Evolutionary conservation across 2,888 invertebrate genomes (phyloP), one percentile per base, ranked within the genome.

Genomic region (Caenorhabditis virilis): DNA sequence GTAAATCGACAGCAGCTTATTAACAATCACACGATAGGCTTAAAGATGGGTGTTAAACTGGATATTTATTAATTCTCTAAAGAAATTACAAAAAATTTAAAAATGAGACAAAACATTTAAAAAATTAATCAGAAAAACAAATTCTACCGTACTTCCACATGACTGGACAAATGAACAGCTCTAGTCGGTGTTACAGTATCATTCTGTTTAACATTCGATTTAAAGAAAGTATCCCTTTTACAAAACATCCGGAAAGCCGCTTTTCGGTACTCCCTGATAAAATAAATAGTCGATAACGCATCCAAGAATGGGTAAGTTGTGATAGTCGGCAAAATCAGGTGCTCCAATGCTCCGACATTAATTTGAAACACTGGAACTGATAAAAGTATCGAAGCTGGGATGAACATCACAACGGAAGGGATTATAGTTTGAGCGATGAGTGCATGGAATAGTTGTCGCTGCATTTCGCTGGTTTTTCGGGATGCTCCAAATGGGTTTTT

Each of bases 301-400:
- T 64, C 64, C 1, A 64, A 23, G 7, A 58, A 49, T 3, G 64
- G 64, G 18, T 64, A 58, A n/a, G 35, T 9, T 2, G 20, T 26
- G 2, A 48, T 3, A 6, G 20, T 15, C 5, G 15, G 11, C 11
- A 23, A 20, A 7, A 48, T 15, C 4, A 48, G 2, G n/a, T 15
- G 6, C 15, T 20, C 35, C 2, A 48, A 5, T 1, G 15, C 6
- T 15, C 5, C 4, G 3, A 48, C 5, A 22, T 30, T 48, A n/a
- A n/a, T 22, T 15, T 16, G n/a, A n/a, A 48, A 48, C 11, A 35
- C 6, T 33, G 48, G 35, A 7, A 18, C 22, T 4, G 35, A 20
- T 16, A 48, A 23, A 7, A 48, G 30, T 1, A 35, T 3, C 15
- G 26, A 22, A 7, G 20, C 4, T 33, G 48, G 48, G 22, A 35